Conservation (phyloP, 1,140 invertebrate species). For the Himalopsyche phryganea region DNA sequence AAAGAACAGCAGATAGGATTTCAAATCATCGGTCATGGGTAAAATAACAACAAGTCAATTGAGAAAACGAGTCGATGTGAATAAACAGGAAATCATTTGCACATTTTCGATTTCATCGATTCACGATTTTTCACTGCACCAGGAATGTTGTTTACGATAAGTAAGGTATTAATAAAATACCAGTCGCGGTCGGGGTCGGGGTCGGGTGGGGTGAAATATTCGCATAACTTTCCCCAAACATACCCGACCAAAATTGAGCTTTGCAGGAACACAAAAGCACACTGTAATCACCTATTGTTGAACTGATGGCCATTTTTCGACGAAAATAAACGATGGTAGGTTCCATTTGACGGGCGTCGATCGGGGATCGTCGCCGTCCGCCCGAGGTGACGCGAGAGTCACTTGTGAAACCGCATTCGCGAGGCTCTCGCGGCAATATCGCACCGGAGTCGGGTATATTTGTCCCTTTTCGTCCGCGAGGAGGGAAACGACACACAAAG, state of each 20-base stretch:
- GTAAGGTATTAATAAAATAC: not conserved
- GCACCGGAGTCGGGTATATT: constrained; percentile 2
- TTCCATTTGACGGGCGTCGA: constrained; percentile 12
- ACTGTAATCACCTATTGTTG: constrained; percentile 14
- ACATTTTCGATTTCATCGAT: no score
- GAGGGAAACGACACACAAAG: constrained; percentile 9
- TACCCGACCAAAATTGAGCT: no score
- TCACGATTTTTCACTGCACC: not conserved
- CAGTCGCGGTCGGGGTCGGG: not conserved
- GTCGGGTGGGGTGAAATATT: not conserved
- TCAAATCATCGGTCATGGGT: no score
- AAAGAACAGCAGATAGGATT: no score
- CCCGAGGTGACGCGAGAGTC: not conserved
- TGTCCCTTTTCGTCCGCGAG: not conserved
- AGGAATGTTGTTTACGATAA: not conserved
- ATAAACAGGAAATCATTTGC: no score
- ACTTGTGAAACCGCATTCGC: constrained; percentile 8
- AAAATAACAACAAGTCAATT: no score
- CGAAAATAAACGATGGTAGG: constrained; percentile 16
- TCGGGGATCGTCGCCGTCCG: no score
- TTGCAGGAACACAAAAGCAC: constrained; percentile 2
- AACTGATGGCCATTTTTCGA: constrained; percentile 23
- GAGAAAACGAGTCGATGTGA: no score
- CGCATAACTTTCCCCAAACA: no score
- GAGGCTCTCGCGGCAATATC: constrained; percentile 12